Evolutionary conservation across 2,797 vertebrate genomes (phyloP), one percentile per base, ranked within the genome.

Genomic region (Tenualosa thibaudeaui): DNA sequence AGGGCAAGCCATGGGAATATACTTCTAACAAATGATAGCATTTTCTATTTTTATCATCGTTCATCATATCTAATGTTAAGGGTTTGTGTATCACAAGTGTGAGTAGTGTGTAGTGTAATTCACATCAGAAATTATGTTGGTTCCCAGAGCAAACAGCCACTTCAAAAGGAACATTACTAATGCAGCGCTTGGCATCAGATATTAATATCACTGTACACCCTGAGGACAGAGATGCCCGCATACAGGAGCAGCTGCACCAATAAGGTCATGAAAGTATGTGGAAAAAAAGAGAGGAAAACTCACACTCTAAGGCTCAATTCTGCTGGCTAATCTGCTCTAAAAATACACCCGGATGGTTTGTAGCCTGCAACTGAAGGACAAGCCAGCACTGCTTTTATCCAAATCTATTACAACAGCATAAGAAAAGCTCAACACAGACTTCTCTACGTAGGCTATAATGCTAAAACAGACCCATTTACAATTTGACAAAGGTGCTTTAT

Each of bases 251-350:
- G 81, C 37, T 81, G 43, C 43, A 26, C 31, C 5, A n/a, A 51
- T 53, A 82, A 50, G 40, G 83, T 65, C n/a, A 81, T 54, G 22
- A 46, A 82, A 84, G 83, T 84, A 78, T 83, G 85, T n/a, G 26
- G 65, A 40, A 81, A 88, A 81, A 88, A 51, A 60, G 40, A 78
- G 26, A 78, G n/a, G 65, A 50, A 78, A 53, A 53, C 75, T 85
- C 62, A 68, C 60, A 43, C 71, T 46, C 71, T 43, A 71, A 83
- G 51, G 81, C 71, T 15, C 6, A 26, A 84, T 84, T 85, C 75
- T 83, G 85, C 87, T 86, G 78, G 81, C 81, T 81, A 75, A 84
- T 86, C 82, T 83, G 53, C 62, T 82, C 84, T 84, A 86, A 84
- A 86, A 88, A 88, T 87, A 87, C 81, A 81, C 7, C 26, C 31